Base-by-base conservation (phyloP, 2,113 vertebrate genomes). In the Ophthalmolycus amberensis region DNA sequence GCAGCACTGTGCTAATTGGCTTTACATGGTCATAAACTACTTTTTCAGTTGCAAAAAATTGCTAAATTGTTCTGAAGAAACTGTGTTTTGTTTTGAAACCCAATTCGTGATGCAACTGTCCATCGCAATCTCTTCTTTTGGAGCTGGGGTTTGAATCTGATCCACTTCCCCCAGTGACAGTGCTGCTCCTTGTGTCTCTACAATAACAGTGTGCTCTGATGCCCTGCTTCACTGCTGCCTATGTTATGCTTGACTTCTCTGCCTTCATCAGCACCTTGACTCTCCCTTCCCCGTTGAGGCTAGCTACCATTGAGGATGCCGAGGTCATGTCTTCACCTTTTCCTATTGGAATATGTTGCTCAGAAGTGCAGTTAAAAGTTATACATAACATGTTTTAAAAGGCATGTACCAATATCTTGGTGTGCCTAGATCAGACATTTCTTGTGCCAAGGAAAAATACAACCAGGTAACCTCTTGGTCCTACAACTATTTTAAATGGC, bases 221-320 rank as follows among this genome's bases (percentile, higher is more conserved):
- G 20, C 20, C 52, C 42, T 67, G 75, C 64, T 32, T 80, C 82
- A 50, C 40, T 42, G 71, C 48, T 65, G 76, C 66, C 67, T 76
- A 3, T 72, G 48, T 68, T 77, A 73, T 77, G 71, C 63, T 85
- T 84, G 48, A 78, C 62, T 85, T 84, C 27, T 72, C 14, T 0
- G 3, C 38, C 48, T 56, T 14, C 2, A 50, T 48, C 60, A 71
- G 38, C 73, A 10, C 54, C 16, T 4, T 29, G 18, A 32, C 37
- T 67, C 10, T 54, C 3, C n/a, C 38, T 14, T 48, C 14, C 44
- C n/a, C 0, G 3, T 12, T 44, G 14, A 9, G 32, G 14, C 12
- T 56, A 38, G 37, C 58, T 71, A 1, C 54, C 3, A n/a, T 0
- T 37, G 25, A 40, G n/a, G 54, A 64, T 37, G 60, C 44, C 18